Base-by-base conservation (phyloP, 64 coral and sea anemone genomes). In the Hydrozoanthus tunicans region DNA sequence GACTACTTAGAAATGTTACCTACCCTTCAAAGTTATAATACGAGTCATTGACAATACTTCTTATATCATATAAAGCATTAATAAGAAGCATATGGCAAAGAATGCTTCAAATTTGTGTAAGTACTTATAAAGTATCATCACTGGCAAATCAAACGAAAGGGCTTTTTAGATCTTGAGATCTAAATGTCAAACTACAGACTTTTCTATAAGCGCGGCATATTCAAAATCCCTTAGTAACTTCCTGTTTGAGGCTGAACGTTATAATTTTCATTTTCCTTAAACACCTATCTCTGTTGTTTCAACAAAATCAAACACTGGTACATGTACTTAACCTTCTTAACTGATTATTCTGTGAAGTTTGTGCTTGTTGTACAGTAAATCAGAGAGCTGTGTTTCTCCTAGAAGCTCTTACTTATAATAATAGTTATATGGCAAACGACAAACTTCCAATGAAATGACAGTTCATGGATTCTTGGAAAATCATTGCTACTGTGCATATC, bases 401-500 rank as follows among this genome's bases (percentile, higher is more conserved):
- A 26, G 13, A 51, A 13, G 72, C 13, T 13, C 17, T 17, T 17
- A 17, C 64, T 13, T 66, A 4, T 15, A 76, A 43, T 52, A 73
- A 32, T 53, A 13, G 3, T 51, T 14, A 14, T 58, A 6, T 58
- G n/a, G n/a, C 4, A 82, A 65, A 82, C 59, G 17, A 9, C 5
- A 65, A 15, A 53, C 27, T 82, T 82, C 65, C 51, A 62, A 63
- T 51, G 12, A 61, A 25, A 15, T 58, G 12, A 56, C 43, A 82
- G 9, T 64, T 82, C 25, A 25, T 6, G 61, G 59, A 82, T 82
- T 82, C 80, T 43, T 51, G 61, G 80, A 82, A 82, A 82, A 65
- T 7, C 6, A 17, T 63, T 82, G 32, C 65, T 79, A 57, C 9
- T 51, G 26, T 6, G 8, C 52, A 17, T 5, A 5, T 56, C 6